Conservation (phyloP, 1,140 invertebrate species). For the Radopholus similis region DNA sequence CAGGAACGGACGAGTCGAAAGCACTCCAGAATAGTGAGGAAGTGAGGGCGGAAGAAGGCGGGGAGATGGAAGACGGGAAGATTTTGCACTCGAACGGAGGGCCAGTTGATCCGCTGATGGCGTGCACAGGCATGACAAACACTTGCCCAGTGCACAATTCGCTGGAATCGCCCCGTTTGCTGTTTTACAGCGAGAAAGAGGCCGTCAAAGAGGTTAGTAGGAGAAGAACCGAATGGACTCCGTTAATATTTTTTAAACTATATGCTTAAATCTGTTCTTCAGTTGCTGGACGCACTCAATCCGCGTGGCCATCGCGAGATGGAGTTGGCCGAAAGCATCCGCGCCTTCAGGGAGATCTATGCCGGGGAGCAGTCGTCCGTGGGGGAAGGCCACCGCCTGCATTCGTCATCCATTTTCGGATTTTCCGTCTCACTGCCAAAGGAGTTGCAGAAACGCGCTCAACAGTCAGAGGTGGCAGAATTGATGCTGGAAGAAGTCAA, state of each 20-base stretch:
- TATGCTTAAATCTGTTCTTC: too few species aligned
- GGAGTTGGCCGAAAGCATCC: conserved; percentile 19
- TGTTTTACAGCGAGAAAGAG: conserved; percentile 2
- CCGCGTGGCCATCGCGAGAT: conserved; percentile 27
- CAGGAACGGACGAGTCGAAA: too few species aligned
- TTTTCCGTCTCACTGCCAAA: too few species aligned
- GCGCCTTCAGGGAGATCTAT: conserved; percentile 24
- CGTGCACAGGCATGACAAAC: background rate
- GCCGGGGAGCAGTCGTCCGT: background rate
- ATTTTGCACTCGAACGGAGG: background rate
- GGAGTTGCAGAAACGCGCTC: too few species aligned
- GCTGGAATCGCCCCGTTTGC: background rate
- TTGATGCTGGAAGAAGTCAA: too few species aligned
- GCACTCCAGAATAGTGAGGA: background rate
- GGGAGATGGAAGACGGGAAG: background rate
- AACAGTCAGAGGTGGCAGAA: too few species aligned
- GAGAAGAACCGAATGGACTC: background rate
- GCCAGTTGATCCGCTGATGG: conserved; percentile 5
- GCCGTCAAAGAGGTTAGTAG: background rate
- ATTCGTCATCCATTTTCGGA: too few species aligned
- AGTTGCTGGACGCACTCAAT: conserved; percentile 22
- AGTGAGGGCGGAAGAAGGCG: background rate
- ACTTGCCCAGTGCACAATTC: conserved; percentile 12
- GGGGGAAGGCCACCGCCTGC: background rate
- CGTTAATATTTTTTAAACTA: background rate